Base-by-base conservation (phyloP, 2,888 invertebrate genomes). In the Polyploca ridens region DNA sequence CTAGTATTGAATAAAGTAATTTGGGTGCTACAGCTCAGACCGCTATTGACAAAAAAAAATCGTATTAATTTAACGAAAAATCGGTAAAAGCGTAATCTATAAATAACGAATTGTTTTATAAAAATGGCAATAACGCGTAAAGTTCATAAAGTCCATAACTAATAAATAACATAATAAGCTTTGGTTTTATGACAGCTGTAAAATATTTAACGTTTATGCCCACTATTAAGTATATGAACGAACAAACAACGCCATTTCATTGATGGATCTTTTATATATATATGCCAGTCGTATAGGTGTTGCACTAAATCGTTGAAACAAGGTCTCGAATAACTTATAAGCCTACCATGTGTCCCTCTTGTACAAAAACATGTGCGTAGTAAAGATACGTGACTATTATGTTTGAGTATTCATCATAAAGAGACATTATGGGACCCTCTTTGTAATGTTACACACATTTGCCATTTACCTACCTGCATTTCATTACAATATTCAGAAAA, bases 151-250 rank as follows among this genome's bases (percentile, higher is more conserved):
- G 58, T 59, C 62, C 38, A 64, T 67, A 66, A 46, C 69, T 68
- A 66, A 65, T 75, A 73, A 71, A 66, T 49, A 63, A 63, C 68
- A 66, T 70, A 67, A 68, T 67, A 70, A 68, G 70, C 64, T 68
- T 74, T 74, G 69, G 68, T 59, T 79, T 81, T 77, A 81, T 71
- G 68, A 64, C 70, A 66, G 75, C 62, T 71, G 69, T 81, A 77
- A 79, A 80, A 74, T 71, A 72, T 76, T 79, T 77, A 73, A 77
- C 46, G 64, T 41, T 41, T 41, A 46, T 46, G n/a, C n/a, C 46
- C 46, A 46, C 46, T 46, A 46, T 46, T 46, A 41, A 41, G 41
- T 41, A 41, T 46, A 46, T n/a, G 46, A 35, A 16, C 38, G 46
- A 35, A 16, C 38, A 60, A 60, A 60, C 35, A n/a, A 59, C 60